Evolutionary conservation across 2,888 invertebrate species (phyloP), one percentile per base, ranked within the genome.

Genomic region (Catocala fraxini): DNA sequence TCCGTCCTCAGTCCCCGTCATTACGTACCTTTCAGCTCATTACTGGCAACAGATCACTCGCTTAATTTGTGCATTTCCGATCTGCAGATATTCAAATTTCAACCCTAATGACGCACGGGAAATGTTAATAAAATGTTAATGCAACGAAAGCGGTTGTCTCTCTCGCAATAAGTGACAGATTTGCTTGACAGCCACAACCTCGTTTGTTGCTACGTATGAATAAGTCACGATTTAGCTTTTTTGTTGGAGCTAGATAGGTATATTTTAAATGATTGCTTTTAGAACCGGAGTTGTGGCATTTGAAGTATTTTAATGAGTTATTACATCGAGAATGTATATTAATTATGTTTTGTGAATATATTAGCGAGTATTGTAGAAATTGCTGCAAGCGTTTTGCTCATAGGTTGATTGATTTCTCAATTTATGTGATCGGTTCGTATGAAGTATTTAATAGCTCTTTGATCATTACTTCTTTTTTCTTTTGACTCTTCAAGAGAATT

Each of bases 11-110:
- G 85, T 82, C 85, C 84, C 80, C 92, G 87, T 93, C 93, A 93
- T 93, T 93, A 93, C 91, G 89, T 86, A 87, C 89, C 91, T 87
- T 84, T 88, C 89, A 89, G 90, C 93, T 93, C 93, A 93, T 93
- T 93, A 93, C 92, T 83, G 85, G 85, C 87, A 87, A 91, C 91
- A 91, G 92, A 93, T 92, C 93, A 93, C 91, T 87, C 90, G 92
- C 91, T 93, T 93, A 94, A 94, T 93, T 93, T 93, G 92, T 92
- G 92, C 93, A 93, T 93, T 93, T 94, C 93, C 93, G 93, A 93
- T 93, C 90, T 85, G 86, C 88, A 88, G 93, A 94, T 93, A 93
- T 94, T 94, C 93, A 94, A 94, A 93, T 93, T 89, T 89, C 85
- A 89, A 89, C 93, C 88, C 90, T 94, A 94, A 94, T 94, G 93